phyloP scores from a whole-genome alignment of 1,140 invertebrate genomes.

The Leptonema lineaticorne region DNA sequence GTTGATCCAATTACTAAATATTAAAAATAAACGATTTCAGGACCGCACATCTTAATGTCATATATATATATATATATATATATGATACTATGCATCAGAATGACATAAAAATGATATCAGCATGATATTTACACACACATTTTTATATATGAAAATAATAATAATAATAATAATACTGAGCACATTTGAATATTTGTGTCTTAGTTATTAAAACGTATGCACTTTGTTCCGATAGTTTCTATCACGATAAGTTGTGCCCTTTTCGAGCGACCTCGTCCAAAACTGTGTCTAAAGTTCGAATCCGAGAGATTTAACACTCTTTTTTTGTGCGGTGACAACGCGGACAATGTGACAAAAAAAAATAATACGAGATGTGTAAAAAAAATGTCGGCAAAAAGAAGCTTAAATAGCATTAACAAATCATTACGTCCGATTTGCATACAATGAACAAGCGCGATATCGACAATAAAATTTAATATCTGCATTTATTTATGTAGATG shows the following conservation, averaged over 20 bases:
- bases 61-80: neutral
- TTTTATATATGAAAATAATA: neutral
- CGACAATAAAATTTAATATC: slow-evolving; percentile 9
- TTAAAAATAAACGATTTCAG: too few species aligned
- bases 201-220: slow-evolving; percentile 10
- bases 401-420: neutral
- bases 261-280: slow-evolving; percentile 17
- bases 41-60: too few species aligned
- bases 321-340: neutral
- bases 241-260: slow-evolving; percentile 23
- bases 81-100: neutral
- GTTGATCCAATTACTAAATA: too few species aligned
- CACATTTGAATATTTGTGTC: neutral
- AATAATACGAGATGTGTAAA: neutral
- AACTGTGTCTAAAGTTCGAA: slow-evolving; percentile 22
- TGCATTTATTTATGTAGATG: neutral
- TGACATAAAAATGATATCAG: too few species aligned
- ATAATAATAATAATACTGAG: too few species aligned
- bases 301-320: slow-evolving; percentile 8
- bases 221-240: slow-evolving; percentile 21
- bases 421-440: neutral
- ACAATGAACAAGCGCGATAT: neutral
- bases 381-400: neutral
- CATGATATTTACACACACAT: neutral
- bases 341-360: neutral